Conservation (phyloP, 1,140 invertebrate species). For the Drosophila repletoides region DNA sequence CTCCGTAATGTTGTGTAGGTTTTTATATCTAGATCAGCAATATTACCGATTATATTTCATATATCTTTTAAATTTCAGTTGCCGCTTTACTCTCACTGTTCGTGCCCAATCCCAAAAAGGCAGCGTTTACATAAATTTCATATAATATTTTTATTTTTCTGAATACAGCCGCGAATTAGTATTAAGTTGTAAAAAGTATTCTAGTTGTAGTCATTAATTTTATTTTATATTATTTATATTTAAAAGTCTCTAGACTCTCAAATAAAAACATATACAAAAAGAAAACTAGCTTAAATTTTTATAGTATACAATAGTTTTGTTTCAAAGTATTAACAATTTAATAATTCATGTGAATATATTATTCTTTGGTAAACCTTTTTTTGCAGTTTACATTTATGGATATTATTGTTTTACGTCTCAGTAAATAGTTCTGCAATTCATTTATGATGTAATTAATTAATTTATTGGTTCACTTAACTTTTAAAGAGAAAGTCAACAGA, state of each 20-base stretch:
- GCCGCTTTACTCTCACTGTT: slow-evolving; percentile 52
- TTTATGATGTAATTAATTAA: not conserved
- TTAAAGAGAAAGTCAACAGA: not conserved
- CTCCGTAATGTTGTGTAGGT: slow-evolving; percentile 64
- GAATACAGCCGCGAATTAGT: not conserved
- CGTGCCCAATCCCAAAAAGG: slow-evolving; percentile 60
- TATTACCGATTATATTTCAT: not conserved
- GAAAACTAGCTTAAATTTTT: too few species aligned
- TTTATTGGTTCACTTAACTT: not conserved
- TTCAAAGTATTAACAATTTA: too few species aligned
- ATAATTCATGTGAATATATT: too few species aligned
- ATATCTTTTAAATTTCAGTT: slow-evolving; percentile 33
- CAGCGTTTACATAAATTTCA: slow-evolving; percentile 42
- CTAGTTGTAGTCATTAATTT: not conserved
- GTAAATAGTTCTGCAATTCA: not conserved
- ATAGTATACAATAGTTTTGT: too few species aligned
- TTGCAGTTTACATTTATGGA: too few species aligned
- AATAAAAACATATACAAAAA: too few species aligned
- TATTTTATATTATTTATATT: not conserved
- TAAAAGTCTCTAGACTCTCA: too few species aligned
- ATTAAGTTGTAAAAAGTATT: slow-evolving; percentile 20
- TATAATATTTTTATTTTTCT: not conserved
- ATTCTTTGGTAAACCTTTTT: too few species aligned
- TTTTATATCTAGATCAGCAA: not conserved
- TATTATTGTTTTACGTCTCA: not conserved